phyloP scores from a whole-genome alignment of 2,113 vertebrate species.

The Larimichthys crocea region DNA sequence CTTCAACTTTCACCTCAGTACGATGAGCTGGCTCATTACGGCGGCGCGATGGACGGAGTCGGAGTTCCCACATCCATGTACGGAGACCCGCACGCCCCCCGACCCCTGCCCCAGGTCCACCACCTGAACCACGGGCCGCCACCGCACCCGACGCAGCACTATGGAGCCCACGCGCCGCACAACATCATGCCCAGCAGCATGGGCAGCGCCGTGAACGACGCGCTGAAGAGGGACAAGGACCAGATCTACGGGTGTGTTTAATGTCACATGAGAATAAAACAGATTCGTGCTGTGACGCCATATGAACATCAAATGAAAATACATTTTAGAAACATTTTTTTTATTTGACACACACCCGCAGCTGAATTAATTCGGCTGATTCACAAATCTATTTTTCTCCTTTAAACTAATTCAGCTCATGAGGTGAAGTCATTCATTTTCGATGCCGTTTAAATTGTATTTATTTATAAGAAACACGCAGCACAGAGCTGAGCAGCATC shows the following conservation, averaged over 20 bases:
- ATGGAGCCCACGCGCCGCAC: conserved; percentile 94
- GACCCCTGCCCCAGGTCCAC: conserved; percentile 93
- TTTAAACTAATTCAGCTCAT: neutral
- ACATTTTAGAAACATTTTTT: too few species aligned
- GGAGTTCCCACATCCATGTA: conserved; percentile 94
- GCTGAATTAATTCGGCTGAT: too few species aligned
- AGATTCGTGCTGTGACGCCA: neutral
- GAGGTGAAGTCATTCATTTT: neutral
- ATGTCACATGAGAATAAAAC: too few species aligned
- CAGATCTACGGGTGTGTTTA: conserved; percentile 93
- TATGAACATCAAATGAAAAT: neutral
- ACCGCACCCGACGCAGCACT: conserved; percentile 93
- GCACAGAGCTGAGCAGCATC: neutral
- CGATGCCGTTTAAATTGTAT: too few species aligned
- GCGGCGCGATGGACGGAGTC: conserved; percentile 93
- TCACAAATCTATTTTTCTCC: neutral
- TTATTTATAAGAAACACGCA: neutral
- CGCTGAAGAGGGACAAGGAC: conserved; percentile 96
- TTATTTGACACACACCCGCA: neutral
- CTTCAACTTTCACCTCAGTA: conserved; percentile 79
- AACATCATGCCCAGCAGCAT: conserved; percentile 93
- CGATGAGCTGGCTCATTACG: conserved; percentile 96
- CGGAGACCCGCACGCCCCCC: conserved; percentile 92
- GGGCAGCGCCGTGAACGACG: conserved; percentile 94
- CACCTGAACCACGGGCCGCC: conserved; percentile 96